Conservation (phyloP, 2,113 vertebrate species). For the Colistium nudipinnis region DNA sequence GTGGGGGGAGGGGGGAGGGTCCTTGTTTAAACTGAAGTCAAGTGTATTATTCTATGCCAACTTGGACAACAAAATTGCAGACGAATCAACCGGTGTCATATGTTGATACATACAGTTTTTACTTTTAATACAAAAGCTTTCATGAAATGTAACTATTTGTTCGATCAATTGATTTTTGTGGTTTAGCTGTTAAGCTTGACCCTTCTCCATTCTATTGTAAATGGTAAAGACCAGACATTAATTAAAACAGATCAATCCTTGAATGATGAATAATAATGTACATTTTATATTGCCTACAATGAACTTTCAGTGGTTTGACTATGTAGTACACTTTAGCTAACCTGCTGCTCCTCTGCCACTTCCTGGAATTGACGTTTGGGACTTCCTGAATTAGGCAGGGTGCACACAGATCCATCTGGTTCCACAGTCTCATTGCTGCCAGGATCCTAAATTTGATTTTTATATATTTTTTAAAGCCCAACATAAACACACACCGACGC, state of each 20-base stretch:
- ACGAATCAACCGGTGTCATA: neutral
- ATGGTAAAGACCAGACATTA: neutral
- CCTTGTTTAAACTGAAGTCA: too few species aligned
- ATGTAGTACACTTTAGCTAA: constrained; percentile 29
- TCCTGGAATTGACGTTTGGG: constrained; percentile 73
- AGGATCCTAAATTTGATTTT: constrained; percentile 65
- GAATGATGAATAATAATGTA: neutral
- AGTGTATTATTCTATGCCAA: too few species aligned
- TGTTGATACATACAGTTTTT: neutral
- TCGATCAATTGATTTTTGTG: neutral
- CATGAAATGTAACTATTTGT: neutral
- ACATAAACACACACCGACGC: constrained; percentile 38
- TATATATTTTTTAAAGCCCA: constrained; percentile 30
- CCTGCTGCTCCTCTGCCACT: constrained; percentile 57
- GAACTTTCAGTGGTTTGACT: neutral
- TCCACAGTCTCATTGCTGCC: constrained; percentile 59
- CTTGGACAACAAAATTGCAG: neutral
- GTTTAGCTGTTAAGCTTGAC: neutral
- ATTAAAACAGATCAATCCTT: neutral
- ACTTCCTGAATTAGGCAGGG: constrained; percentile 61
- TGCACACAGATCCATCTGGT: constrained; percentile 54
- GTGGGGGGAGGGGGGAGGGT: too few species aligned
- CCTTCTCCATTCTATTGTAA: neutral
- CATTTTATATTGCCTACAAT: neutral
- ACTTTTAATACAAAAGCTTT: too few species aligned